A percentile compares a stretch with the other conserved stretches of the same genome.
Evolutionary conservation across 2,113 vertebrate species (phyloP).

Genomic region (Nematolebias whitei): DNA sequence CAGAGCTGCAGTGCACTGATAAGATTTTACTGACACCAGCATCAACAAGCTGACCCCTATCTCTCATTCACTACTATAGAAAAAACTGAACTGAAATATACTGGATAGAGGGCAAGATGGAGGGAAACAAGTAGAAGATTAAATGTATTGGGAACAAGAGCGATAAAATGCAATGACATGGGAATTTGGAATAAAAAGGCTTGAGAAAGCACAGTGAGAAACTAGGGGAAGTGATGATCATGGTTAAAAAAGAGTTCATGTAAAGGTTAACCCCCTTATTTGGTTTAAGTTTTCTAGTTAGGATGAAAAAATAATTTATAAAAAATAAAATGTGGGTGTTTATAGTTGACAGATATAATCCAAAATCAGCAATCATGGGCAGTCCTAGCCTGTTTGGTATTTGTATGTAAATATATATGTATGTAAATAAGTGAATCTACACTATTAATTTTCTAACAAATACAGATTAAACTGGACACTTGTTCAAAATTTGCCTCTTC

Average conservation of each 20-base stretch:
- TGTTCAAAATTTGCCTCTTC: too few relatives aligned
- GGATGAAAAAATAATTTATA: not conserved
- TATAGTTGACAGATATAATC: not conserved
- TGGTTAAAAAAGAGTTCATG: slow-evolving; percentile 18
- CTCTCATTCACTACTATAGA: slow-evolving; percentile 49
- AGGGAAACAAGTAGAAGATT: slow-evolving; percentile 24
- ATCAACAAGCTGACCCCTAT: slow-evolving; percentile 54
- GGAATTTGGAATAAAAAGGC: slow-evolving; percentile 13
- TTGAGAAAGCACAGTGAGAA: slow-evolving; percentile 2
- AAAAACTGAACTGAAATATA: slow-evolving; percentile 23
- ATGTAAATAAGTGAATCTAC: too few relatives aligned
- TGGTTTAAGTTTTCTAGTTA: not conserved
- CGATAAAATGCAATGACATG: slow-evolving; percentile 20
- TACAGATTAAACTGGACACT: too few relatives aligned
- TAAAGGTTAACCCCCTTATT: slow-evolving; percentile 14
- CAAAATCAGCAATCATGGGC: not conserved
- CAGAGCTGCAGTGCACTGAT: slow-evolving; percentile 50
- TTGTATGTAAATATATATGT: too few relatives aligned
- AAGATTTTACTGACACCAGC: slow-evolving; percentile 57
- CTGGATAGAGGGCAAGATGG: slow-evolving; percentile 11
- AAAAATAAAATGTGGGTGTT: not conserved
- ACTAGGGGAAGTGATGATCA: slow-evolving; percentile 19
- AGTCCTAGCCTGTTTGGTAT: too few relatives aligned
- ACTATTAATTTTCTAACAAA: too few relatives aligned
- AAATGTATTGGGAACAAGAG: slow-evolving; percentile 8